These are phyloP conservation scores for Amblyjoppa proteus DNA, from an alignment of 2,888 invertebrate species.

Conservation along the genomic window DNA sequence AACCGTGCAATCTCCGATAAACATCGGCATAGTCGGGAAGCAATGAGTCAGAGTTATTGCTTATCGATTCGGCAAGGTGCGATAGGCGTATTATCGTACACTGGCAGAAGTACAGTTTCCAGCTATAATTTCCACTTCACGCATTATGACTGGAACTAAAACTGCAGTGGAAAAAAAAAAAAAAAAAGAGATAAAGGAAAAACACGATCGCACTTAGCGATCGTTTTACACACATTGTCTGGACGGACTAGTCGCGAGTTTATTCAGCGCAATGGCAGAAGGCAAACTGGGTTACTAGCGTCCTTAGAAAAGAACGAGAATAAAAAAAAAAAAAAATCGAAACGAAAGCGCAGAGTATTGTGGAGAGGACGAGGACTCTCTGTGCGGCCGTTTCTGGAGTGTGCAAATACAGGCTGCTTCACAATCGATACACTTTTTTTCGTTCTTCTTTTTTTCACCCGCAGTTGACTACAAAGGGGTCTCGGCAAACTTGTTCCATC, in stretches of 20 bases:
- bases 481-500: slow-evolving; percentile 3
- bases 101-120: background rate
- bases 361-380: slow-evolving; percentile 11
- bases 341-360: slow-evolving; percentile 25
- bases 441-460: background rate
- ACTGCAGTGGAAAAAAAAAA: background rate
- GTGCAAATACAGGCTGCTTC: slow-evolving; percentile 32
- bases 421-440: slow-evolving; percentile 18
- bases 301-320: slow-evolving; percentile 58
- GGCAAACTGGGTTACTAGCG: slow-evolving; percentile 60
- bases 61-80: slow-evolving; percentile 30
- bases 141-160: background rate
- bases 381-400: background rate
- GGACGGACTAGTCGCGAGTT: slow-evolving; percentile 18
- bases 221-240: slow-evolving; percentile 66
- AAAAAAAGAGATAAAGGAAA: background rate
- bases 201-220: slow-evolving; percentile 46
- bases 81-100: background rate
- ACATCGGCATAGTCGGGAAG: background rate
- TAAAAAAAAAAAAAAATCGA: slow-evolving; percentile 15
- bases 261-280: slow-evolving; percentile 29
- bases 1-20: slow-evolving; percentile 18
- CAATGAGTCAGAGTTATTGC: slow-evolving; percentile 16
- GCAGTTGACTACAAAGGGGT: background rate
- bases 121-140: background rate